Percentiles rank a stretch among this genome's conserved stretches.
These are phyloP conservation scores for Myxocyprinus asiaticus DNA, from an alignment of 2,113 vertebrate species.

Conservation along the genomic window DNA sequence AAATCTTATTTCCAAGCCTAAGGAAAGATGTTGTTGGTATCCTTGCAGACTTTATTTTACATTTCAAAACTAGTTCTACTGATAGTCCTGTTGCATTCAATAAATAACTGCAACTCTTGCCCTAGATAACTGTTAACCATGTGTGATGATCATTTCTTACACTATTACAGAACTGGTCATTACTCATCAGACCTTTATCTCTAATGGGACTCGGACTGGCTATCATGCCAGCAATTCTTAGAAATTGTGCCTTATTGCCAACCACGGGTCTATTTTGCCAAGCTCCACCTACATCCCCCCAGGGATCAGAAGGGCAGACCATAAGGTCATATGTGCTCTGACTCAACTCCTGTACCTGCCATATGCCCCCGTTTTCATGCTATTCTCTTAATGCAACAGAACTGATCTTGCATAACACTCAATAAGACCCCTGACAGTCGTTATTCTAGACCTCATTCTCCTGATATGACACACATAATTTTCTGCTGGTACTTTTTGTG, in stretches of 20 bases:
- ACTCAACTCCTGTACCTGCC: not conserved
- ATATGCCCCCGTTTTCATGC: constrained; percentile 3
- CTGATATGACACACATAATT: constrained; percentile 26
- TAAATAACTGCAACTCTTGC: constrained; percentile 38
- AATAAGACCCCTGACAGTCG: constrained; percentile 36
- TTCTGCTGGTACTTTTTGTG: not conserved
- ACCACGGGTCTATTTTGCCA: not conserved
- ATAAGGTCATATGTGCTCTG: constrained; percentile 6
- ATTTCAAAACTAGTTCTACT: not conserved
- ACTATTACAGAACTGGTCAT: constrained; percentile 18
- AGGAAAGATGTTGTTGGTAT: not conserved
- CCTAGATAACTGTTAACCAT: constrained; percentile 35
- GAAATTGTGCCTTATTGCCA: constrained; percentile 23
- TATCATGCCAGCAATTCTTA: constrained; percentile 30
- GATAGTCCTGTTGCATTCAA: not conserved
- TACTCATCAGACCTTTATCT: constrained; percentile 28
- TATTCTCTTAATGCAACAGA: constrained; percentile 4
- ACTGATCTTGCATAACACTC: constrained; percentile 36
- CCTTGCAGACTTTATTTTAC: not conserved
- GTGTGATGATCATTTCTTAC: constrained; percentile 4
- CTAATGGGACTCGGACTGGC: constrained; percentile 12
- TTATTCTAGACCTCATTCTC: constrained; percentile 24
- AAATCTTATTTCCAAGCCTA: not conserved
- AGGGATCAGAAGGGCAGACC: not conserved
- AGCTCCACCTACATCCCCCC: not conserved